Percentiles rank a stretch among this genome's conserved stretches.
phyloP scores from a whole-genome alignment of 64 coral and sea anemone species.

The Acropora tenuis region DNA sequence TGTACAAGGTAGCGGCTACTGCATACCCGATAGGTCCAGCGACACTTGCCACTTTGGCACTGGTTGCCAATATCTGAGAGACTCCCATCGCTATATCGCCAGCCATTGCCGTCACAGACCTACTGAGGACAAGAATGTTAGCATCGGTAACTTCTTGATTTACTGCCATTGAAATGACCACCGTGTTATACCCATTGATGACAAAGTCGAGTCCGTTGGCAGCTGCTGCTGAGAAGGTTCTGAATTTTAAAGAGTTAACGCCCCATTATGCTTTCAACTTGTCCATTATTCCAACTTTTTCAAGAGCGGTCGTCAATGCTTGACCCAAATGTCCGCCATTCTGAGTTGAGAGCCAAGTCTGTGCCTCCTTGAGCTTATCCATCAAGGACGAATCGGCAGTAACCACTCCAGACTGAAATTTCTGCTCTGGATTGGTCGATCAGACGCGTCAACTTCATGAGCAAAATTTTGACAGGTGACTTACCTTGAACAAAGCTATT shows the following conservation, averaged over 20 bases:
- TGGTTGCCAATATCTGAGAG: not conserved
- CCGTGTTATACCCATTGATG: constrained; percentile 42
- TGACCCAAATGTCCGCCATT: constrained; percentile 49
- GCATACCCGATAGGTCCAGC: constrained; percentile 45
- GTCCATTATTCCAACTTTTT: constrained; percentile 12
- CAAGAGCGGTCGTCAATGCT: not conserved
- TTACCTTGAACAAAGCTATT: no score
- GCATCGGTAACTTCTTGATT: constrained; percentile 19
- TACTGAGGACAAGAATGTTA: constrained; percentile 40
- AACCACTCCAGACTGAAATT: constrained; percentile 1
- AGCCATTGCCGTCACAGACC: constrained; percentile 45
- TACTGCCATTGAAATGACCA: constrained; percentile 35
- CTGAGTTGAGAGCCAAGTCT: constrained; percentile 55
- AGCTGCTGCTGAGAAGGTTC: constrained; percentile 6
- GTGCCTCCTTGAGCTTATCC: constrained; percentile 41
- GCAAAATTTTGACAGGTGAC: no score
- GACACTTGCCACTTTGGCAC: not conserved
- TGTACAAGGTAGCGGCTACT: constrained; percentile 31
- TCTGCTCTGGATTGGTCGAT: not conserved
- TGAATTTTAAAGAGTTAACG: constrained; percentile 14
- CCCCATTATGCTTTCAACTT: constrained; percentile 45
- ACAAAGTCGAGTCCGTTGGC: constrained; percentile 39
- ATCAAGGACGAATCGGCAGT: constrained; percentile 2
- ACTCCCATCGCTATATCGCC: constrained; percentile 51
- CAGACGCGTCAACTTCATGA: no score